A percentile compares a stretch with the other conserved stretches of the same genome.
phyloP scores from a whole-genome alignment of 2,113 vertebrate species.

The Cariama cristata region DNA sequence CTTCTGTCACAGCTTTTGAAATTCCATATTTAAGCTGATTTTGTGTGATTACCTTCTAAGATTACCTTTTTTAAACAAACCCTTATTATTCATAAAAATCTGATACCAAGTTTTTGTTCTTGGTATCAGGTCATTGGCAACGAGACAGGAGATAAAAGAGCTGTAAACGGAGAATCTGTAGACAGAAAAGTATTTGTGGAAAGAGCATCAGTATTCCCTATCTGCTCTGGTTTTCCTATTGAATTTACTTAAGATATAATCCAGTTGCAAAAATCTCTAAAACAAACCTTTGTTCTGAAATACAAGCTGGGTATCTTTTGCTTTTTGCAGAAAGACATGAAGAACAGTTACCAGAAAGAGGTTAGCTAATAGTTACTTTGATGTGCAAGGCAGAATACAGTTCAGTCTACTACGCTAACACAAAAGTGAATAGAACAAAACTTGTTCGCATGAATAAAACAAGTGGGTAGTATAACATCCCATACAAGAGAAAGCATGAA shows the following conservation, averaged over 20 bases:
- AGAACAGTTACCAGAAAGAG: neutral
- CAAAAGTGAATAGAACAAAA: neutral
- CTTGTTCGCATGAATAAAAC: conserved; percentile 7
- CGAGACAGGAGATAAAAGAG: neutral
- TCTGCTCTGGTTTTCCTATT: neutral
- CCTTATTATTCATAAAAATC: neutral
- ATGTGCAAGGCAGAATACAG: neutral
- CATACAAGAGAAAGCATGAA: neutral
- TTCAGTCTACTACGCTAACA: neutral
- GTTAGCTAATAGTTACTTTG: neutral
- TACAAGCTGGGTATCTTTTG: neutral
- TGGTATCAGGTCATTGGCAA: neutral
- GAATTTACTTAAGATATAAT: neutral
- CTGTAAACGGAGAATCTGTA: neutral
- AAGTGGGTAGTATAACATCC: neutral
- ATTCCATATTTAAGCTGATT: neutral
- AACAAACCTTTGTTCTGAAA: neutral
- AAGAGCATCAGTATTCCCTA: neutral
- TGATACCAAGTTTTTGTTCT: neutral
- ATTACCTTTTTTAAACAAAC: neutral
- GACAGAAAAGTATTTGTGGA: neutral
- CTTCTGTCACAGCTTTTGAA: neutral
- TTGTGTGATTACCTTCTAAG: neutral
- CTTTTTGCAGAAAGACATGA: neutral
- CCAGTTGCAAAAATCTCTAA: neutral